Evolutionary conservation across 2,888 invertebrate genomes (phyloP).

Genomic region (Tiliacea citrago): DNA sequence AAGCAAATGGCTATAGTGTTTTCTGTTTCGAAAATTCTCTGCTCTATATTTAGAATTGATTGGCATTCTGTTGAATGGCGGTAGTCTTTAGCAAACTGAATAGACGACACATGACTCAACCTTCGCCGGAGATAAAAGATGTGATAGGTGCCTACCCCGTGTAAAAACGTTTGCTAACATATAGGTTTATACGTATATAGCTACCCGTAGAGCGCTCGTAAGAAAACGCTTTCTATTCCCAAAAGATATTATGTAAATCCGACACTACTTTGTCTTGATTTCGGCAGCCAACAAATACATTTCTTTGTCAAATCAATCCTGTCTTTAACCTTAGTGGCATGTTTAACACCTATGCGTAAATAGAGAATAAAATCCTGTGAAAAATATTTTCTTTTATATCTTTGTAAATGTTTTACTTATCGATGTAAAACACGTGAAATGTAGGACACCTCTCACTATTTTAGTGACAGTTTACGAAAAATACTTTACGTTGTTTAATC

Average conservation of each 20-base stretch:
- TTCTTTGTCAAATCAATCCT: conserved; percentile 60
- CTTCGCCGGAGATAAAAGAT: not conserved
- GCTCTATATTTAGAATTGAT: too few species aligned
- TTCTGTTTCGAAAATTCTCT: not conserved
- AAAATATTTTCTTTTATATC: conserved; percentile 41
- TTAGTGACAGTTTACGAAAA: not conserved
- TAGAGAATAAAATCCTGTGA: conserved; percentile 18
- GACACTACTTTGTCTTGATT: conserved; percentile 52
- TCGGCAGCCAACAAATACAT: conserved; percentile 50
- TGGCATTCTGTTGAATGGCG: not conserved
- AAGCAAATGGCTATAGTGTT: not conserved
- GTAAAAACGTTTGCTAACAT: not conserved
- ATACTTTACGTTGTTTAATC: conserved; percentile 3
- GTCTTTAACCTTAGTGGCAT: conserved; percentile 47
- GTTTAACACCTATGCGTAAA: conserved; percentile 35
- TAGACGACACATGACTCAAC: not conserved
- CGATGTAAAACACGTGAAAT: conserved; percentile 10
- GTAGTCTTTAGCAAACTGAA: not conserved
- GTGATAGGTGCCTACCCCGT: not conserved
- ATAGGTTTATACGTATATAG: not conserved
- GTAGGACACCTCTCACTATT: conserved; percentile 9
- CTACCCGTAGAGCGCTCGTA: not conserved
- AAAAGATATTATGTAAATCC: conserved; percentile 47
- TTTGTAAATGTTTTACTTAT: conserved; percentile 23
- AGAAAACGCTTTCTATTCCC: conserved; percentile 29